Percentiles rank a stretch among this genome's conserved stretches.
phyloP scores from a whole-genome alignment of 2,113 vertebrate genomes.

The Amblyopsis rosae region DNA sequence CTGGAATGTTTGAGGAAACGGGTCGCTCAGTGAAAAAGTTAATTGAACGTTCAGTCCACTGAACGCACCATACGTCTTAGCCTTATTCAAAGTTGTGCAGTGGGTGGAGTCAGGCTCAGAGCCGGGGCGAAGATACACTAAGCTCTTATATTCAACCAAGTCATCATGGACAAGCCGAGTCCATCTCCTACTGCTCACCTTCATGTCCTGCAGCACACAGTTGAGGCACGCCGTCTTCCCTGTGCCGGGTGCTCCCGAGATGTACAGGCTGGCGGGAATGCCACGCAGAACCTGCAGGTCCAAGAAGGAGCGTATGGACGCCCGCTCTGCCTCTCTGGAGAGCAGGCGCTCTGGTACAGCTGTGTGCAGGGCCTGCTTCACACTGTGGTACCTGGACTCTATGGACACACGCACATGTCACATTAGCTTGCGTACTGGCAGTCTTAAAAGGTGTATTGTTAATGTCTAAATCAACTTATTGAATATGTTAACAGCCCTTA shows the following conservation, averaged over 20 bases:
- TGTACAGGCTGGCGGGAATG: slow-evolving; percentile 87
- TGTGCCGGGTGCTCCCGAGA: slow-evolving; percentile 91
- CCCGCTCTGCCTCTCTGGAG: slow-evolving; percentile 80
- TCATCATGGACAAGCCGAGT: neutral
- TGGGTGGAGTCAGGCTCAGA: too few species aligned
- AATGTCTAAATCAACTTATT: too few species aligned
- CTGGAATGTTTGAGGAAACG: too few species aligned
- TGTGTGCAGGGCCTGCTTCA: slow-evolving; percentile 86
- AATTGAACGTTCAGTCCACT: too few species aligned
- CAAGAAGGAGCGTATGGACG: slow-evolving; percentile 81
- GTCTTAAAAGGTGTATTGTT: neutral
- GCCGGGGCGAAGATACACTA: too few species aligned
- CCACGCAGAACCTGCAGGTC: slow-evolving; percentile 70
- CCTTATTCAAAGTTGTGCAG: too few species aligned
- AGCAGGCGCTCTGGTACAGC: slow-evolving; percentile 84
- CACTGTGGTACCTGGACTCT: slow-evolving; percentile 84
- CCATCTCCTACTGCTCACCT: slow-evolving; percentile 69
- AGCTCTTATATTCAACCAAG: too few species aligned
- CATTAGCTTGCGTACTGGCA: neutral
- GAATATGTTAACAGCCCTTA: too few species aligned
- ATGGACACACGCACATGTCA: neutral
- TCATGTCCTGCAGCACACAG: slow-evolving; percentile 83
- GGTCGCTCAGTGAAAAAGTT: too few species aligned
- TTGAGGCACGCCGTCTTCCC: slow-evolving; percentile 92
- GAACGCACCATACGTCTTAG: too few species aligned